Conservation (phyloP, 2,888 invertebrate genomes). For the Cheilosia variabilis region DNA sequence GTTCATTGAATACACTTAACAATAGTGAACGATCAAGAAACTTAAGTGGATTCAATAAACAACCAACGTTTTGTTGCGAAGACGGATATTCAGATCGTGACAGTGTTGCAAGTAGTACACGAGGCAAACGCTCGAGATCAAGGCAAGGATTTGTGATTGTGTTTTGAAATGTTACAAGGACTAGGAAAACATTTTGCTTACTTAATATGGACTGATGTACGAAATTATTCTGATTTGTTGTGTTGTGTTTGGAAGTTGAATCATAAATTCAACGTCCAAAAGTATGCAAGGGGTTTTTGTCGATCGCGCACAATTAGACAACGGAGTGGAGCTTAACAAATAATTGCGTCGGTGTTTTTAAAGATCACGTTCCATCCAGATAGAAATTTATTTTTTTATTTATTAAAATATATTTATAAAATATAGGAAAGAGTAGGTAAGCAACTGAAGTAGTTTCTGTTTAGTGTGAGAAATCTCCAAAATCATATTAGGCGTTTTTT, state of each 20-base stretch:
- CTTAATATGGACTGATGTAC: background rate
- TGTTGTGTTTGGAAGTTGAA: background rate
- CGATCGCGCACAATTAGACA: background rate
- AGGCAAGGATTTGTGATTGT: constrained; percentile 77
- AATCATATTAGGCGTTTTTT: no score
- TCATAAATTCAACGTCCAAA: background rate
- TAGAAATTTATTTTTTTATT: no score
- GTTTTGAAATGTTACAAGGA: background rate
- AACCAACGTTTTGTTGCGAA: constrained; percentile 68
- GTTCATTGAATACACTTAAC: constrained; percentile 80
- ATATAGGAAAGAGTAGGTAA: no score
- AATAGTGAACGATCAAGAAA: constrained; percentile 77
- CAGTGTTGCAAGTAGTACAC: constrained; percentile 79
- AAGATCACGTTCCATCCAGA: no score
- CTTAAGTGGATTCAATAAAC: constrained; percentile 77
- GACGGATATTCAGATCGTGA: constrained; percentile 81
- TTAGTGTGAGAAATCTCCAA: no score
- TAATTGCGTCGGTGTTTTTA: no score
- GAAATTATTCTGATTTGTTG: no score
- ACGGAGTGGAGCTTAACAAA: no score
- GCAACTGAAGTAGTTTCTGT: no score
- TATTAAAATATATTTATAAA: no score
- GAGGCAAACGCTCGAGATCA: constrained; percentile 79
- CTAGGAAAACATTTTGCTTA: background rate
- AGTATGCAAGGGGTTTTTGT: constrained; percentile 21